Evolutionary conservation across 2,888 invertebrate genomes (phyloP).

Genomic region (Cephus sareptanus): DNA sequence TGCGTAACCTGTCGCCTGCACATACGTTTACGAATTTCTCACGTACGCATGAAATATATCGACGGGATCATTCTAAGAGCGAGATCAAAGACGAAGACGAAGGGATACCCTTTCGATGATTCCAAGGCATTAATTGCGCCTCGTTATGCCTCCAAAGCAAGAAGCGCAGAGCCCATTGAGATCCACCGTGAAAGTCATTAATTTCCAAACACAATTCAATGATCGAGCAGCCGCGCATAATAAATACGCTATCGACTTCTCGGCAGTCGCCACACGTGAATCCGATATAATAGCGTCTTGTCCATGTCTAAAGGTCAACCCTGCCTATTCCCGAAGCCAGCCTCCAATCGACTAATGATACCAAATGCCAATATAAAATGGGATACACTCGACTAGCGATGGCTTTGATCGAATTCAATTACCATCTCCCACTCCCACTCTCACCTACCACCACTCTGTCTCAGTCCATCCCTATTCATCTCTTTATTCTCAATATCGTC

Average conservation of each 20-base stretch:
- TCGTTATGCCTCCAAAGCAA: conserved; percentile 12
- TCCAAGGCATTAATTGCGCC: conserved; percentile 14
- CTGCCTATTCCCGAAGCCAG: neutral
- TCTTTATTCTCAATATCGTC: neutral
- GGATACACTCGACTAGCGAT: neutral
- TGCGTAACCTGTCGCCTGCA: neutral
- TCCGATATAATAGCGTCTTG: neutral
- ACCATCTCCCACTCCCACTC: neutral
- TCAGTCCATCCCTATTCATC: neutral
- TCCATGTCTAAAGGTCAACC: neutral
- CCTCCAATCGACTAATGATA: conserved; percentile 6
- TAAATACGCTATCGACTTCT: conserved; percentile 10
- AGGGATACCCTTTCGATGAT: conserved; percentile 3
- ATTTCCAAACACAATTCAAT: conserved; percentile 18
- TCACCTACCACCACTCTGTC: neutral
- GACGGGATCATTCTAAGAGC: neutral
- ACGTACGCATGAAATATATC: neutral
- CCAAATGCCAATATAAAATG: neutral
- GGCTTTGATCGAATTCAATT: neutral
- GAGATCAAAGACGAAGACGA: neutral
- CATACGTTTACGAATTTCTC: neutral
- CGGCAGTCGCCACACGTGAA: conserved; percentile 4
- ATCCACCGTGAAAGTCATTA: conserved; percentile 18
- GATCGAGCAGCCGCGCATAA: conserved; percentile 6
- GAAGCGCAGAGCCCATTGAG: neutral